Percentiles rank a stretch among this genome's conserved stretches.
Conservation (phyloP, 2,888 invertebrate species). For the Ferdinandea cuprea region DNA sequence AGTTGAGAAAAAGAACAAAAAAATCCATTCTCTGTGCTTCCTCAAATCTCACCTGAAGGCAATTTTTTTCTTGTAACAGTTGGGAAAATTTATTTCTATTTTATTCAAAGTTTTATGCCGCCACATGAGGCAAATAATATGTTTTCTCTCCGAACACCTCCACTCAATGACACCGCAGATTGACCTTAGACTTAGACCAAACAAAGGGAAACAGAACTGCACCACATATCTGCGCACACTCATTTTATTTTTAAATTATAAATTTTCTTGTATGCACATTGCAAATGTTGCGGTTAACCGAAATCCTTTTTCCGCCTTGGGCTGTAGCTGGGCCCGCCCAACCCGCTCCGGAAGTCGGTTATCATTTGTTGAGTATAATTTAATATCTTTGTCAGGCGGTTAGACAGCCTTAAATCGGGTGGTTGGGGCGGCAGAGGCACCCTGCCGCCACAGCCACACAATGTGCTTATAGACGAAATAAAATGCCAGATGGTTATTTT, state of each 20-base stretch:
- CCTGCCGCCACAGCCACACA: background rate
- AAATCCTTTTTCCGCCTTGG: no score
- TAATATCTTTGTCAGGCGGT: slow-evolving; percentile 59
- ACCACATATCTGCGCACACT: background rate
- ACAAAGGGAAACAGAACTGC: background rate
- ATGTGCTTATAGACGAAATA: slow-evolving; percentile 57
- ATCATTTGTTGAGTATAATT: slow-evolving; percentile 47
- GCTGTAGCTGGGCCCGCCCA: no score
- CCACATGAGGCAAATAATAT: slow-evolving; percentile 17
- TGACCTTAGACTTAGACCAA: slow-evolving; percentile 37
- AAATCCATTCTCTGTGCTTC: background rate
- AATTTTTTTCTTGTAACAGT: slow-evolving; percentile 38
- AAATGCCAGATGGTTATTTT: slow-evolving; percentile 72
- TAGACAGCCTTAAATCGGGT: slow-evolving; percentile 33
- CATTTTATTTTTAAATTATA: slow-evolving; percentile 31
- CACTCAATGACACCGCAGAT: background rate
- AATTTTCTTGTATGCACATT: slow-evolving; percentile 38
- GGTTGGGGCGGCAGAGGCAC: background rate
- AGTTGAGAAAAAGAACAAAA: slow-evolving; percentile 17
- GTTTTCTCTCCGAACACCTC: no score
- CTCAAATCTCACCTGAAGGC: slow-evolving; percentile 34
- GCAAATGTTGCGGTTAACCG: slow-evolving; percentile 63
- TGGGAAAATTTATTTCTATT: slow-evolving; percentile 53
- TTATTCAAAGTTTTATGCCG: slow-evolving; percentile 29
- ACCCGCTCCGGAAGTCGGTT: background rate